Percentiles rank a stretch among this genome's conserved stretches.
phyloP scores from a whole-genome alignment of 2,888 invertebrate genomes.

The Hipparchia semele region DNA sequence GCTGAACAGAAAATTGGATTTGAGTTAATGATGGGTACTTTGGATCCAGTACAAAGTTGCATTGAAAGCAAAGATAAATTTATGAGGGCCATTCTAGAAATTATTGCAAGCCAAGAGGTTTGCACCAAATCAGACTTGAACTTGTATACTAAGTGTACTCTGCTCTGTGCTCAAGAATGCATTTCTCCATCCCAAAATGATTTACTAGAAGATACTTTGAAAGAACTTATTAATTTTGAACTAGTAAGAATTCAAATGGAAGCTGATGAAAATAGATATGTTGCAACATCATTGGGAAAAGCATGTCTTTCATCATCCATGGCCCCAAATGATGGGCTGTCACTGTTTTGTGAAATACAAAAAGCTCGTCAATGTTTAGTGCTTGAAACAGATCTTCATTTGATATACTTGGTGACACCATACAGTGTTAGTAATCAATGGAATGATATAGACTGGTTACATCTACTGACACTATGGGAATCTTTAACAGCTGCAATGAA shows the following conservation, averaged over 20 bases:
- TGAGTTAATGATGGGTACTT: conserved; percentile 85
- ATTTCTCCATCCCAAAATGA: conserved; percentile 52
- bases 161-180: conserved; percentile 73
- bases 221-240: conserved; percentile 91
- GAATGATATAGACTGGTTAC: conserved; percentile 91
- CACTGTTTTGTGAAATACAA: conserved; percentile 94
- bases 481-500: conserved; percentile 90
- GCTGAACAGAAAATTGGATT: conserved; percentile 88
- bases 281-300: conserved; percentile 93
- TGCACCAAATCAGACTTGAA: conserved; percentile 87
- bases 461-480: conserved; percentile 92
- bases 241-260: conserved; percentile 87
- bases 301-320: conserved; percentile 97
- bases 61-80: conserved; percentile 88
- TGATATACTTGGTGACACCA: conserved; percentile 97
- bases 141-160: conserved; percentile 91
- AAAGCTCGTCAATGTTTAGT: conserved; percentile 95
- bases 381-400: conserved; percentile 96
- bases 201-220: conserved; percentile 80
- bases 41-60: conserved; percentile 92
- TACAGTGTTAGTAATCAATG: conserved; percentile 92
- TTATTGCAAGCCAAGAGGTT: conserved; percentile 94
- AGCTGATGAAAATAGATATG: conserved; percentile 79
- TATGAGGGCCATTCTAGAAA: conserved; percentile 89
- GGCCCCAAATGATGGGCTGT: conserved; percentile 96